Conservation (phyloP, 2,797 vertebrate genomes). For the Pipistrellus pygmaeus region DNA sequence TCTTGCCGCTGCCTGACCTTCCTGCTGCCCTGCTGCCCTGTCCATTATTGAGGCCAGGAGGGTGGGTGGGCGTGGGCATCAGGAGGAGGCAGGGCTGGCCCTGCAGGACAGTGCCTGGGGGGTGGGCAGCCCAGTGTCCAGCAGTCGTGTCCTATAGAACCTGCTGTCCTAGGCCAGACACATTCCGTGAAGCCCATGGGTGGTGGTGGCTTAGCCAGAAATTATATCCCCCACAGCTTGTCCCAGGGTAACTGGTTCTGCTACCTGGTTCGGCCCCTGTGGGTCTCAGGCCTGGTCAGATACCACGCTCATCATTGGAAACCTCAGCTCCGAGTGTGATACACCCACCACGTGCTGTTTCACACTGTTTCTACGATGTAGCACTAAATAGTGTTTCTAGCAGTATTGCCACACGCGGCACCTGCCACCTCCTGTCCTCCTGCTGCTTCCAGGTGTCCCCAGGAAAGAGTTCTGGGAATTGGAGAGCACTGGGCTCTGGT, state of each 20-base stretch:
- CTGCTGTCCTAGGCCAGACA: not conserved
- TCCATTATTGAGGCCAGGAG: rapidly evolving
- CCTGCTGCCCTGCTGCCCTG: rapidly evolving
- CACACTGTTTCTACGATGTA: not conserved
- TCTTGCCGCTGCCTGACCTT: not conserved
- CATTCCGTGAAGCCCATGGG: not conserved
- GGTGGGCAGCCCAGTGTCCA: not conserved
- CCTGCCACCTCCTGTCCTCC: not conserved
- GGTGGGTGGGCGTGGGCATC: not conserved
- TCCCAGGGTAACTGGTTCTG: rapidly evolving
- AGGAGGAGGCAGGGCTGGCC: not conserved
- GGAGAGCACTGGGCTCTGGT: not conserved
- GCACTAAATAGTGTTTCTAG: not conserved
- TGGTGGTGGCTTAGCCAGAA: not conserved
- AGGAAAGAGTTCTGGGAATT: not conserved
- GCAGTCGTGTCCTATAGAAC: not conserved
- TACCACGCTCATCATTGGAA: not conserved
- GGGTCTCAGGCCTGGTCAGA: not conserved
- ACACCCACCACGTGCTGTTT: not conserved
- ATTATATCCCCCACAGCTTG: not conserved
- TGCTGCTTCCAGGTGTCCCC: not conserved
- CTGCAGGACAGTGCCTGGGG: not conserved
- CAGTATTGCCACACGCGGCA: not conserved
- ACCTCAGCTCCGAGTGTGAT: rapidly evolving
- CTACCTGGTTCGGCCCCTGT: not conserved